Base-by-base conservation (phyloP, 2,888 invertebrate genomes). In the Encarsia formosa region DNA sequence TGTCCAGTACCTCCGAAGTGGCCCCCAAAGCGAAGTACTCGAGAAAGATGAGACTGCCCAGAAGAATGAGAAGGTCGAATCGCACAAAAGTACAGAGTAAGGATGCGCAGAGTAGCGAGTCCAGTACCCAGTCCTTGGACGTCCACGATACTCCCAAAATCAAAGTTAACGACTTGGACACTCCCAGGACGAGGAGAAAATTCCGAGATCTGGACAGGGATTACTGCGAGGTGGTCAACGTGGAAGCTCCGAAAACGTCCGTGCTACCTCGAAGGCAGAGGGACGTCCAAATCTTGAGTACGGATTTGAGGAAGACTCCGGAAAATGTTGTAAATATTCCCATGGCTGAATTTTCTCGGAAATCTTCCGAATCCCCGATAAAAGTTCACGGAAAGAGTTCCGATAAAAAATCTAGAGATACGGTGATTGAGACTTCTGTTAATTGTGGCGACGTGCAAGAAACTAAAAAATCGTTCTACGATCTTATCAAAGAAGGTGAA, bases 401-500 rank as follows among this genome's bases (percentile, higher is more conserved):
- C n/a, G 59, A 64, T n/a, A n/a, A n/a, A n/a, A n/a, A n/a, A n/a
- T n/a, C n/a, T n/a, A n/a, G n/a, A n/a, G n/a, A n/a, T n/a, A n/a
- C n/a, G n/a, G n/a, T n/a, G n/a, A n/a, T n/a, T n/a, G n/a, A n/a
- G n/a, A n/a, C n/a, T n/a, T n/a, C n/a, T n/a, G n/a, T n/a, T n/a
- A n/a, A n/a, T n/a, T n/a, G n/a, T n/a, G n/a, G 5, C 11, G 46
- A 40, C 11, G 37, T 63, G 6, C 63, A 64, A 18, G 61, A 65
- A 16, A 63, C 61, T 8, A 63, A 65, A 18, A 61, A 63, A n/a
- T 66, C 65, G 8, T 65, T 71, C 40, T 70, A 68, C 48, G 65
- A 67, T 48, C 61, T 66, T 20, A 65, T 69, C 38, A 65, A 63
- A 8, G 67, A 68, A 42, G 67, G 65, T 44, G 67, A 68, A 42